Evolutionary conservation across 2,113 vertebrate species (phyloP).

Genomic region (Sapajus apella): DNA sequence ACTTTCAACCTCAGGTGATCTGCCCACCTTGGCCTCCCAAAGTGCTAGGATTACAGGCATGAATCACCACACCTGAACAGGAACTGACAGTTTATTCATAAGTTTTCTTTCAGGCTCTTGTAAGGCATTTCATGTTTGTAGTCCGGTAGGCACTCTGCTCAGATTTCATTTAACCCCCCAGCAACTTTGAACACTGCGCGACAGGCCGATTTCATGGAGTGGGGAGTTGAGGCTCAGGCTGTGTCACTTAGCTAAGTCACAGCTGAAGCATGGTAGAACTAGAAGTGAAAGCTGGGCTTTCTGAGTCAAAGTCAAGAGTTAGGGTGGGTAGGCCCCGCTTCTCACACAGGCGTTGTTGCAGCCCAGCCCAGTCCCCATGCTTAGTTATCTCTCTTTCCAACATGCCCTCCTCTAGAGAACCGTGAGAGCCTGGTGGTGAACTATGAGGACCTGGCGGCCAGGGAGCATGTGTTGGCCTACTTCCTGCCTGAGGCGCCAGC

Average conservation of each 20-base stretch:
- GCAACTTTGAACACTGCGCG: rapidly evolving
- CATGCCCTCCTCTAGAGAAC: slow-evolving; percentile 88
- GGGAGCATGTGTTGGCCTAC: slow-evolving; percentile 97
- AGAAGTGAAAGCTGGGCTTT: background rate
- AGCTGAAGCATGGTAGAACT: background rate
- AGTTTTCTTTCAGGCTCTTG: background rate
- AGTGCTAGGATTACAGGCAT: too few species aligned
- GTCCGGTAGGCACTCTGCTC: rapidly evolving
- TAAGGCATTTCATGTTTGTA: background rate
- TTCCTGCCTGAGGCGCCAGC: slow-evolving; percentile 96
- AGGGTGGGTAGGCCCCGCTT: too few species aligned
- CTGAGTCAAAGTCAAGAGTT: rapidly evolving
- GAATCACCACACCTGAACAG: rapidly evolving
- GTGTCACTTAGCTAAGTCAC: background rate
- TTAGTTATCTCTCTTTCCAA: rapidly evolving
- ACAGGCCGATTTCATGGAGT: background rate
- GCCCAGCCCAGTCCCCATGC: rapidly evolving
- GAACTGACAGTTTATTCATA: too few species aligned
- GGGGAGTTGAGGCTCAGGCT: background rate
- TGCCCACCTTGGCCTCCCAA: too few species aligned
- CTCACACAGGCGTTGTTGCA: rapidly evolving
- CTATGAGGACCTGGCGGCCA: slow-evolving; percentile 96
- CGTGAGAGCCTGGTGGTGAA: slow-evolving; percentile 96
- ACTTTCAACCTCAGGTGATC: too few species aligned
- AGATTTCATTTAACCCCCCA: background rate